Base-by-base conservation (phyloP, 2,888 invertebrate genomes). In the Trichopoda pennipes region DNA sequence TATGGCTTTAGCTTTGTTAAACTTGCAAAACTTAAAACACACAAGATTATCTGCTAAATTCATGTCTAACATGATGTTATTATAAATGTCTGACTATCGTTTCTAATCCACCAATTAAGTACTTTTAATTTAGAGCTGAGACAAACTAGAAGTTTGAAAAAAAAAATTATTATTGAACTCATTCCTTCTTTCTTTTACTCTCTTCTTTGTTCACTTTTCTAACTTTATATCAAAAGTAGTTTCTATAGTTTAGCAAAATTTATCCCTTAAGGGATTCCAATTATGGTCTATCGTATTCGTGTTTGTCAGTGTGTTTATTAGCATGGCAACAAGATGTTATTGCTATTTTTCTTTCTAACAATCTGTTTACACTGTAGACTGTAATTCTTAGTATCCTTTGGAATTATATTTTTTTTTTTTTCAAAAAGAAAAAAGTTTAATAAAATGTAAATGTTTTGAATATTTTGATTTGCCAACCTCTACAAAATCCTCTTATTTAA, bases 401-500 rank as follows among this genome's bases (percentile, higher is more conserved):
- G 10, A 63, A 60, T n/a, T n/a, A n/a, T n/a, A 7, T 47, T 47
- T 21, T 44, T 42, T 28, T 38, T 21, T 28, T 42, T 32, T 58
- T 53, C 35, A 10, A 9, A 14, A 66, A 64, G 53, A 53, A 21
- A 72, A 60, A 72, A 72, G 23, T 78, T 79, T 66, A 47, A 73
- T 79, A 61, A 68, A 73, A 79, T 73, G 66, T 79, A 68, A 79
- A 66, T 58, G 60, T 58, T 73, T 60, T 73, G 73, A 60, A 68
- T 79, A 68, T 66, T 79, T 68, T 79, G 78, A 72, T 79, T 79
- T 79, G 58, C 44, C 78, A 73, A 73, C 66, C 72, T 80, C 63
- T 60, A 60, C 19, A 61, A 82, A 78, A 82, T 78, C 81, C 81
- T 82, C 75, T 82, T 82, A 75, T 66, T 82, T 75, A 72, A 72